These are phyloP conservation scores for Procambarus virginalis DNA, from an alignment of 1,140 invertebrate genomes.

Conservation along the genomic window DNA sequence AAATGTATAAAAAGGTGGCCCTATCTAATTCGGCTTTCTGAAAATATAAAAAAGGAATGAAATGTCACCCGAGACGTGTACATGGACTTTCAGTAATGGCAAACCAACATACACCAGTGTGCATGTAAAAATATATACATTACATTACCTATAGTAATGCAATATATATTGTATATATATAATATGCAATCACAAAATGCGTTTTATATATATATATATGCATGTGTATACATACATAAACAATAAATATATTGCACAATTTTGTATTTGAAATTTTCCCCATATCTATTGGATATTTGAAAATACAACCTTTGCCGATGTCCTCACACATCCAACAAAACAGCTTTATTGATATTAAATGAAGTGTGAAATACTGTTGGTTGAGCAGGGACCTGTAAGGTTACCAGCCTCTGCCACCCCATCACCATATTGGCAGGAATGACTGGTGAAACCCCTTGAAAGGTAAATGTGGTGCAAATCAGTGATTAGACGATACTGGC, in stretches of 20 bases:
- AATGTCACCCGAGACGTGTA: not conserved
- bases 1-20: conserved; percentile 2
- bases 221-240: not conserved
- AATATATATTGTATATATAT: no score
- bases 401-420: not conserved
- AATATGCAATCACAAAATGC: no score
- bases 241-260: not conserved
- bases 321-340: not conserved
- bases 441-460: not conserved
- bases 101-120: not conserved
- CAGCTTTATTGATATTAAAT: not conserved
- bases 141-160: no score
- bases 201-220: not conserved
- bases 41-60: conserved; percentile 6
- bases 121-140: no score
- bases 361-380: not conserved
- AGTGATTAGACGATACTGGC: not conserved
- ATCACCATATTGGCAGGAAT: not conserved
- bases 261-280: not conserved
- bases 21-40: conserved; percentile 10
- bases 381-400: not conserved
- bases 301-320: not conserved
- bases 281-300: not conserved
- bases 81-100: not conserved
- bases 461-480: no score